Base-by-base conservation (phyloP, 2,113 vertebrate genomes). In the Vulpes lagopus region DNA sequence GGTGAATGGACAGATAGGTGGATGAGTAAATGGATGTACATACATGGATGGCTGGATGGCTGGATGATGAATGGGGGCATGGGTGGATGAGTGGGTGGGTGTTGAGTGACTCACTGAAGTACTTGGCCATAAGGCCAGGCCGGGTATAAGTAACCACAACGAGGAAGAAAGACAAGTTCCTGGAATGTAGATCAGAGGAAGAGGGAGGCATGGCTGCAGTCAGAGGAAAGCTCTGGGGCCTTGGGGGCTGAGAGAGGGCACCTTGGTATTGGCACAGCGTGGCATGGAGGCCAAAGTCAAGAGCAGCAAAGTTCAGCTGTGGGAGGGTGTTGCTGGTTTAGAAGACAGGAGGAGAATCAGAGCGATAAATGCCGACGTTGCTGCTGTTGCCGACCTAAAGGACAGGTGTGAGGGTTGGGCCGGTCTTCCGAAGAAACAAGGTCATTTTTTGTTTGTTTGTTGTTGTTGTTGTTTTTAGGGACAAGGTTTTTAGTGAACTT, bases 391-490 rank as follows among this genome's bases (percentile, higher is more conserved):
- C 8, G 15, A 38, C 5, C 2, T 23, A 30, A 6, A 9, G 5
- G 23, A 15, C 25, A 38, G 32, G 17, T 5, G 1, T 49, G 43
- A 4, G 32, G 12, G 11, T 2, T 0, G 0, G 79, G 27, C 3
- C 15, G 0, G 79, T 38, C 35, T 49, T n/a, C 17, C 11, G 5
- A 22, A 53, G 90, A 69, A 59, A 20, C 8, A 8, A 65, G 43
- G 43, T 43, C 7, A 7, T 43, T 43, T 43, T 43, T 43, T 43
- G 43, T 43, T 43, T 43, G 43, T 43, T 43, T 43, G 43, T 43
- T 43, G 43, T 43, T 7, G 43, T 7, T 43, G 6, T 43, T 43
- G 43, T 43, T 43, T 43, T 43, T 43, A 43, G 43, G 43, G 43
- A 20, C 8, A 8, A 65, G 23, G 57, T 20, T 22, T 49, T 53